Conservation (phyloP, 2,113 vertebrate genomes). For the Tragelaphus buxtoni region DNA sequence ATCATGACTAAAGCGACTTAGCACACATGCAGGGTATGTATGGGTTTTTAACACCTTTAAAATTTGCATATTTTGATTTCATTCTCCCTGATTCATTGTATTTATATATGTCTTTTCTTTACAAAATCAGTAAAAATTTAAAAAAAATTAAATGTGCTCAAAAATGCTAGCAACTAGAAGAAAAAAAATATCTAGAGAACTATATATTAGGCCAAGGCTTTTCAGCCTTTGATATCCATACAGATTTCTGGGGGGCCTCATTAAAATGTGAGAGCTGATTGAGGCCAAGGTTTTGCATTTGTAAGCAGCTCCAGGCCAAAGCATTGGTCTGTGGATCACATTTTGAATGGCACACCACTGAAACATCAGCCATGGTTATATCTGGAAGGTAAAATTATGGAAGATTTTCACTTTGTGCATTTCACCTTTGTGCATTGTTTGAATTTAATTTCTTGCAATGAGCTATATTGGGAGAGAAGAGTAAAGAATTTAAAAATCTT, state of each 20-base stretch:
- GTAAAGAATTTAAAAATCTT: constrained; percentile 3
- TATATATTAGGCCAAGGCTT: background rate
- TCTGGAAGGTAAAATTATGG: background rate
- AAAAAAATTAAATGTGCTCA: background rate
- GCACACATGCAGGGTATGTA: background rate
- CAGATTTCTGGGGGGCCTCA: background rate
- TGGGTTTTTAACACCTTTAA: background rate
- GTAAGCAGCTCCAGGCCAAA: background rate
- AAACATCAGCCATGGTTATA: background rate
- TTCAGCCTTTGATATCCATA: background rate
- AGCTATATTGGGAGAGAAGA: background rate
- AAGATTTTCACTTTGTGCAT: background rate
- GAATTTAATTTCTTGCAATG: background rate
- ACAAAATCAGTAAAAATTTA: background rate
- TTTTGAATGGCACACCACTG: background rate
- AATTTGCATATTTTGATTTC: background rate
- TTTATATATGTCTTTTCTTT: background rate
- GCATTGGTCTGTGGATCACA: background rate
- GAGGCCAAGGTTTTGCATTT: background rate
- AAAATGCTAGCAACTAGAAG: background rate
- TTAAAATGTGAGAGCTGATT: background rate
- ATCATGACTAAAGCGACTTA: background rate
- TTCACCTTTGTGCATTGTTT: constrained; percentile 3
- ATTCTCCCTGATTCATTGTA: background rate
- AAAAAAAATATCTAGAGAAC: background rate